These are phyloP conservation scores for Tetragonula clypearis DNA, from an alignment of 1,140 invertebrate genomes.

Conservation along the genomic window DNA sequence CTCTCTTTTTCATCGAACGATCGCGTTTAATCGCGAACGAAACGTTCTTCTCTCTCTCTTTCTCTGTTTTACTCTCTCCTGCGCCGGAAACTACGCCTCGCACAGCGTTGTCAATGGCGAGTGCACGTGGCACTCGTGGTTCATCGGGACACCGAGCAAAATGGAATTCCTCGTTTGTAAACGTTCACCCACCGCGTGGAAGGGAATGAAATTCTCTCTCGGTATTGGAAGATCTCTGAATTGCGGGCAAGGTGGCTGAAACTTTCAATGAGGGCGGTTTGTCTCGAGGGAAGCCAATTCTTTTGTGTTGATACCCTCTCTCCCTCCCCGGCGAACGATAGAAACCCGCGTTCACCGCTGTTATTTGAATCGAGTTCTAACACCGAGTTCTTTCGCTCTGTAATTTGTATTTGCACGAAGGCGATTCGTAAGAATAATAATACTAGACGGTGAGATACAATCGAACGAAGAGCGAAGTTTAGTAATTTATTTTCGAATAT, in stretches of 20 bases:
- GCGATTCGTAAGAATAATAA: too few relatives aligned
- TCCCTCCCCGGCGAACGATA: too few relatives aligned
- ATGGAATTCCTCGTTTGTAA: not conserved
- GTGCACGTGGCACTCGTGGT: not conserved
- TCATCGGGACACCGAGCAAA: conserved; percentile 4
- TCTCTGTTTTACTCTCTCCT: not conserved
- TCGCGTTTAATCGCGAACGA: conserved; percentile 10
- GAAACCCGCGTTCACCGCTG: not conserved
- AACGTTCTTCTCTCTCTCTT: conserved; percentile 18
- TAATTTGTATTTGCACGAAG: too few relatives aligned
- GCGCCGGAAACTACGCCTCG: not conserved
- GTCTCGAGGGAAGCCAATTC: not conserved
- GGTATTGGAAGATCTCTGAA: not conserved
- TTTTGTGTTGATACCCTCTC: not conserved
- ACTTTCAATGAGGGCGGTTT: not conserved
- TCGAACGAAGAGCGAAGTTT: not conserved
- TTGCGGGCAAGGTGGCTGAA: not conserved
- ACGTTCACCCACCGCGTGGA: not conserved
- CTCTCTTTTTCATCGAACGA: not conserved
- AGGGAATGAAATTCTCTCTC: not conserved
- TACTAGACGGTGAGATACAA: too few relatives aligned
- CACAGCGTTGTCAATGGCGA: not conserved
- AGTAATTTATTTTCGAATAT: not conserved
- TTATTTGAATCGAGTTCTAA: not conserved
- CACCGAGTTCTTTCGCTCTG: not conserved